A percentile compares a stretch with the other conserved stretches of the same genome.
These are phyloP conservation scores for Cyanoderma ruficeps DNA, from an alignment of 2,113 vertebrate genomes.

Conservation along the genomic window DNA sequence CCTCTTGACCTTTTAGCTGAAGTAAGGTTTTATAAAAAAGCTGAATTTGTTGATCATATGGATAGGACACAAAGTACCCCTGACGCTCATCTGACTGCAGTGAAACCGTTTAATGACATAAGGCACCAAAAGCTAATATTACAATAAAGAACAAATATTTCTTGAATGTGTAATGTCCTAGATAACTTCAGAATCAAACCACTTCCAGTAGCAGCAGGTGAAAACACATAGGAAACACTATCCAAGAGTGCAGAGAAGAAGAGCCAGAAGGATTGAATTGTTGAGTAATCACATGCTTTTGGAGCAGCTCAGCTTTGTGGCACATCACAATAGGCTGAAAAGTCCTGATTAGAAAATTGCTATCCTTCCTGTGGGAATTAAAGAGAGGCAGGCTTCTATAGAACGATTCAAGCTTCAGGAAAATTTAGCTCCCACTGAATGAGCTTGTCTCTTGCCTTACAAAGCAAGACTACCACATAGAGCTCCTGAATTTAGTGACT, in stretches of 20 bases:
- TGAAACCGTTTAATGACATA: not conserved
- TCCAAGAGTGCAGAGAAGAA: not conserved
- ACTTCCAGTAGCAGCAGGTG: not conserved
- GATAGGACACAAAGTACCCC: not conserved
- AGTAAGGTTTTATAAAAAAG: not conserved
- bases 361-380: not conserved
- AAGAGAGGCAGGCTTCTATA: not conserved
- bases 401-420: not conserved
- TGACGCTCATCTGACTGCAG: not conserved
- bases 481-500: not conserved
- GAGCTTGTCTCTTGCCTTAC: not conserved
- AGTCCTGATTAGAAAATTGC: not conserved
- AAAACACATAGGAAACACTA: not conserved
- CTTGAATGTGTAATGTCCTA: not conserved
- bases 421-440: not conserved
- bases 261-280: not conserved
- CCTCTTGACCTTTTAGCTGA: not conserved
- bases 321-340: not conserved
- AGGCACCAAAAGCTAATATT: not conserved
- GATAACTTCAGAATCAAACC: not conserved
- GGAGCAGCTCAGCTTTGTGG: not conserved
- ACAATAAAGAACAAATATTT: not conserved
- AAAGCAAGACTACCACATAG: not conserved
- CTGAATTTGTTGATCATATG: not conserved
- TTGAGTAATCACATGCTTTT: not conserved